These are phyloP conservation scores for Chrysopa pallens DNA, from an alignment of 1,140 invertebrate species.

Conservation along the genomic window DNA sequence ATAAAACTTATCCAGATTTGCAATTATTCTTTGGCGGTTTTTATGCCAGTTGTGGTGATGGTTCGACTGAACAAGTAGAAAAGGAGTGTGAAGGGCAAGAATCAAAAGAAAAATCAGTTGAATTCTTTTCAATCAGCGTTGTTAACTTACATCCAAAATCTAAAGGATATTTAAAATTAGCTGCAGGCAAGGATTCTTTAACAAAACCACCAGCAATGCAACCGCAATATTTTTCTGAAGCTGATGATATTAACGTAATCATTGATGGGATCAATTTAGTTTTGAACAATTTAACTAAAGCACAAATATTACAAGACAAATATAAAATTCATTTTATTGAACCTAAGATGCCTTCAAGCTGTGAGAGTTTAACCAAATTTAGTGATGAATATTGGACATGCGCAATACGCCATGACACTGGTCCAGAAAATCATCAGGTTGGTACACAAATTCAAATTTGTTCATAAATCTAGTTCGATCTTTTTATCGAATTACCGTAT, in stretches of 20 bases:
- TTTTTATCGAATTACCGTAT: too few species aligned
- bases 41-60: constrained; percentile 34
- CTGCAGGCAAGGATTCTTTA: constrained; percentile 47
- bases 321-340: constrained; percentile 39
- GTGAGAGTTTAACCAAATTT: constrained; percentile 39
- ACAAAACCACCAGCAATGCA: constrained; percentile 56
- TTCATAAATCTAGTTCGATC: too few species aligned
- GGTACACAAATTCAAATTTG: constrained; percentile 27
- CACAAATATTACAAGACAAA: constrained; percentile 45
- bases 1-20: constrained; percentile 35
- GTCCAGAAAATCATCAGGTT: constrained; percentile 70
- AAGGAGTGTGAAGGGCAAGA: too few species aligned
- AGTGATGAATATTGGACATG: constrained; percentile 70
- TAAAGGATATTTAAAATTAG: constrained; percentile 52
- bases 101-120: constrained; percentile 22
- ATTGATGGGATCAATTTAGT: constrained; percentile 42
- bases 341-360: constrained; percentile 15
- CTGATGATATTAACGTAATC: constrained; percentile 51
- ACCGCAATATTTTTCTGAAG: constrained; percentile 63
- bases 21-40: constrained; percentile 52
- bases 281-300: constrained; percentile 44
- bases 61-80: constrained; percentile 23
- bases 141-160: constrained; percentile 54
- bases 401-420: constrained; percentile 51
- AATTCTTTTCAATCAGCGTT: constrained; percentile 44